Evolutionary conservation across 1,140 invertebrate genomes (phyloP).

Genomic region (Drosophila repleta): DNA sequence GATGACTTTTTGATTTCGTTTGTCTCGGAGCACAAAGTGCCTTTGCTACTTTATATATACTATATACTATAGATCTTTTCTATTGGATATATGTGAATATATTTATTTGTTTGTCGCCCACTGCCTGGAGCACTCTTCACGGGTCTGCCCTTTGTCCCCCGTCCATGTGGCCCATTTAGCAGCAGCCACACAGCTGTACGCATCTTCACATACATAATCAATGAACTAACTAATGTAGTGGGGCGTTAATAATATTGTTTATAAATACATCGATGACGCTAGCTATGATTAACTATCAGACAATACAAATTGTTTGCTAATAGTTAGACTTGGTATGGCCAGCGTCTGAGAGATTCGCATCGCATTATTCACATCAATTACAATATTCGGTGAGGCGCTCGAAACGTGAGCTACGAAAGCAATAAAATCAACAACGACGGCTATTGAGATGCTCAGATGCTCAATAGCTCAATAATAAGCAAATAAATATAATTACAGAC

Average conservation of each 20-base stretch:
- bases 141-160: constrained; percentile 6
- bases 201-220: constrained; percentile 55
- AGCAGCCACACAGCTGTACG: constrained; percentile 44
- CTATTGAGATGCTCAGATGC: constrained; percentile 44
- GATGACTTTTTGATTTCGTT: constrained; percentile 77
- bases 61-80: not conserved
- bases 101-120: not conserved
- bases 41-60: constrained; percentile 45
- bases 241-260: constrained; percentile 72
- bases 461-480: constrained; percentile 68
- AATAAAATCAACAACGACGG: constrained; percentile 42
- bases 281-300: constrained; percentile 77
- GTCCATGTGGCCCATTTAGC: constrained; percentile 48
- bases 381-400: constrained; percentile 74
- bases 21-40: constrained; percentile 57
- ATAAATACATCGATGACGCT: constrained; percentile 79
- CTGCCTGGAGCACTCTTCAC: constrained; percentile 19
- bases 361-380: constrained; percentile 78
- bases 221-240: constrained; percentile 71
- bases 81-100: too few species aligned
- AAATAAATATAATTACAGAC: constrained; percentile 80
- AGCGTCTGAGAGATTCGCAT: constrained; percentile 65
- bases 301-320: constrained; percentile 82
- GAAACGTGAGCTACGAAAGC: constrained; percentile 44
- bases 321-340: constrained; percentile 44